These are phyloP conservation scores for Propithecus coquereli DNA, from an alignment of 2,113 vertebrate species.

Conservation along the genomic window DNA sequence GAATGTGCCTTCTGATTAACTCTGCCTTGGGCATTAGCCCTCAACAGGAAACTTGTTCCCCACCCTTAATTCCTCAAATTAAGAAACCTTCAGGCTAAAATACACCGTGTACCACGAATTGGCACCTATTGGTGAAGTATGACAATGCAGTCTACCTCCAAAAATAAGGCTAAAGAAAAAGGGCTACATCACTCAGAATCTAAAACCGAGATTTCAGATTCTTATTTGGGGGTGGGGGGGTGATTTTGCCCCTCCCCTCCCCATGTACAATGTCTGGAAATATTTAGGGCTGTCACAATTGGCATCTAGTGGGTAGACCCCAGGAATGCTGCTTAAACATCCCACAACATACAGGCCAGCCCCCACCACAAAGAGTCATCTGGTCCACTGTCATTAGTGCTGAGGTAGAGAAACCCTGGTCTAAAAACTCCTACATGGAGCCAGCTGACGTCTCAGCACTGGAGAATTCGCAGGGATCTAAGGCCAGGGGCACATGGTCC, in stretches of 20 bases:
- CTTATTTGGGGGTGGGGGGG: neutral
- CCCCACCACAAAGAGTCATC: neutral
- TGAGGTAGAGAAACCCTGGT: neutral
- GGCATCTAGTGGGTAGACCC: neutral
- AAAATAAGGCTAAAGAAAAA: neutral
- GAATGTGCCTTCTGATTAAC: slow-evolving; percentile 45
- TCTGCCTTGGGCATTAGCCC: slow-evolving; percentile 28
- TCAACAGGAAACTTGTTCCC: slow-evolving; percentile 33
- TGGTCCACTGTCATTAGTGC: neutral
- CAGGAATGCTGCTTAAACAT: neutral
- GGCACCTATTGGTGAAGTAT: neutral
- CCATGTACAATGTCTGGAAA: slow-evolving; percentile 1
- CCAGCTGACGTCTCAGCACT: neutral
- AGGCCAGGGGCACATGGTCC: neutral
- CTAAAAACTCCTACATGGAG: neutral
- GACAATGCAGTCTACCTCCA: neutral
- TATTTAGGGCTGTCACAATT: neutral
- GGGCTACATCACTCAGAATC: neutral
- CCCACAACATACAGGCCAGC: neutral
- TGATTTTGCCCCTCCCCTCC: neutral
- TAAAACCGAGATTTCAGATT: neutral
- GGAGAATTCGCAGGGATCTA: neutral
- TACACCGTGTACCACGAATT: neutral
- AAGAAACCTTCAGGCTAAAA: neutral
- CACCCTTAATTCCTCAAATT: slow-evolving; percentile 28